phyloP scores from a whole-genome alignment of 2,888 invertebrate genomes.

The Spilosoma lubricipeda region DNA sequence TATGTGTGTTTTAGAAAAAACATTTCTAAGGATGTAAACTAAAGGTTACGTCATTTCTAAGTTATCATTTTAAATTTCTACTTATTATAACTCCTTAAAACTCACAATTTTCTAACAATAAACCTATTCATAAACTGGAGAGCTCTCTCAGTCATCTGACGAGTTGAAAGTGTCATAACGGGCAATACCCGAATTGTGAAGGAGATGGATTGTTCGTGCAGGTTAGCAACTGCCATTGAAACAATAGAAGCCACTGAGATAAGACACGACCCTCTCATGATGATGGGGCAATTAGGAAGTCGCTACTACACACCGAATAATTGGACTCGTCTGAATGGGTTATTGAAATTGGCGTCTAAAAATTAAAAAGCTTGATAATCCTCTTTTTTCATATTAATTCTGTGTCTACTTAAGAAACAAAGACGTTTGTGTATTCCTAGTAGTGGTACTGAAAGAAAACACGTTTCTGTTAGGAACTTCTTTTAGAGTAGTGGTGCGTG shows the following conservation, averaged over 20 bases:
- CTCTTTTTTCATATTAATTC: no score
- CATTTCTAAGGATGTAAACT: no score
- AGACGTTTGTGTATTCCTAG: no score
- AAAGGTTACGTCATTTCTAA: no score
- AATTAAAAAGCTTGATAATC: neutral
- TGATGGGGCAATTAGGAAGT: conserved; percentile 16
- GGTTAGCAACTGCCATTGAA: conserved; percentile 14
- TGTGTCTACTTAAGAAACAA: no score
- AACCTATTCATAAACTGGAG: conserved; percentile 11
- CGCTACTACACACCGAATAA: conserved; percentile 16
- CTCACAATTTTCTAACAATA: conserved; percentile 10
- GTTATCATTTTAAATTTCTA: neutral
- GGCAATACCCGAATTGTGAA: conserved; percentile 13
- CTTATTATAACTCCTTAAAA: neutral
- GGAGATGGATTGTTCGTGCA: conserved; percentile 12
- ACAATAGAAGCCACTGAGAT: conserved; percentile 15
- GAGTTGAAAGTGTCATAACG: conserved; percentile 22
- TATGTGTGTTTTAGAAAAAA: no score
- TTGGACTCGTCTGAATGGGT: conserved; percentile 5
- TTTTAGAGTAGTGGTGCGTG: no score
- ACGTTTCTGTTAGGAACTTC: no score
- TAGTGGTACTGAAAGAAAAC: no score
- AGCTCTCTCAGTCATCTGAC: conserved; percentile 7
- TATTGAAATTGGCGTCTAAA: conserved; percentile 8
- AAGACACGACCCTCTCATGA: conserved; percentile 19